Conservation (phyloP, 2,888 invertebrate genomes). For the Linyphia triangularis region DNA sequence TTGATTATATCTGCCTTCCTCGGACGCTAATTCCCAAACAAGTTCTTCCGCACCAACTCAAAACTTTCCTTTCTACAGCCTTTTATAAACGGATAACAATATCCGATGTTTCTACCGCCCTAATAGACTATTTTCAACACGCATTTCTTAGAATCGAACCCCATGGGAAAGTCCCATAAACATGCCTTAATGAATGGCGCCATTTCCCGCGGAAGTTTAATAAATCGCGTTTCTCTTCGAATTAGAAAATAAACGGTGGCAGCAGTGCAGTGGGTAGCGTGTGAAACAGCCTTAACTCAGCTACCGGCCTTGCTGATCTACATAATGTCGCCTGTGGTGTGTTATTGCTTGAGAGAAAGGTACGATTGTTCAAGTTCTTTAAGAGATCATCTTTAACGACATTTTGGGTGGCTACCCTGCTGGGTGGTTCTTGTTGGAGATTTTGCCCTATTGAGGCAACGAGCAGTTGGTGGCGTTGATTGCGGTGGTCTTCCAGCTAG, state of each 20-base stretch:
- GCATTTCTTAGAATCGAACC: background rate
- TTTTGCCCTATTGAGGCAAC: too few relatives aligned
- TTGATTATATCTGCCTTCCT: too few relatives aligned
- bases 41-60: too few relatives aligned
- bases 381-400: background rate
- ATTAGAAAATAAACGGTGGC: conserved; percentile 16
- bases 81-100: too few relatives aligned
- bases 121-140: background rate
- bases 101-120: background rate
- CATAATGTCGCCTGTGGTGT: background rate
- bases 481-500: background rate
- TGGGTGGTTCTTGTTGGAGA: background rate
- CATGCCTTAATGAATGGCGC: background rate
- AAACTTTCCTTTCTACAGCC: too few relatives aligned
- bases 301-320: background rate
- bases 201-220: background rate
- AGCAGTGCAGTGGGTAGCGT: background rate
- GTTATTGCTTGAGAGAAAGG: background rate
- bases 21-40: too few relatives aligned
- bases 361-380: background rate
- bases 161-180: background rate
- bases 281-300: background rate
- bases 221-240: conserved; percentile 12
- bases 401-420: background rate
- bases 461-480: background rate